phyloP scores from a whole-genome alignment of 2,888 invertebrate species.

The Dryobota labecula region DNA sequence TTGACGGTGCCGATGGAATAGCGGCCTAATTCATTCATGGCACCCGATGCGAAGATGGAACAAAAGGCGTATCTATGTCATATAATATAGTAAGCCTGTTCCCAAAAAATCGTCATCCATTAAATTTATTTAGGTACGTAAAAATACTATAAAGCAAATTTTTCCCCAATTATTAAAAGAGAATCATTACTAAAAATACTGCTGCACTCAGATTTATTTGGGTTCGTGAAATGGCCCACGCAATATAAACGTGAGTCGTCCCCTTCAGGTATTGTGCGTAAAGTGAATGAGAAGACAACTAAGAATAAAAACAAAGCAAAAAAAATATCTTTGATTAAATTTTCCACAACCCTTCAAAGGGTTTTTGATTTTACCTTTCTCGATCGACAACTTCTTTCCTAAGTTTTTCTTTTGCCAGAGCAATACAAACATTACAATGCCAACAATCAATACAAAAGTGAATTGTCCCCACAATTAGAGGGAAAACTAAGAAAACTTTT shows the following conservation, averaged over 20 bases:
- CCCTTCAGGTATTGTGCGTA: background rate
- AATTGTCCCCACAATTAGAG: background rate
- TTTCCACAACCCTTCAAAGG: background rate
- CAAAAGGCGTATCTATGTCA: background rate
- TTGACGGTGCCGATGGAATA: too few relatives aligned
- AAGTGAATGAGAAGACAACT: slow-evolving; percentile 2
- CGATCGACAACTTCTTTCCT: background rate
- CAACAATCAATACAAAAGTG: background rate
- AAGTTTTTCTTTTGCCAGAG: background rate
- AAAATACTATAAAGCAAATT: background rate
- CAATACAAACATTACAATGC: background rate
- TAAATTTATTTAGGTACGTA: background rate
- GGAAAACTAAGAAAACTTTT: slow-evolving; percentile 1
- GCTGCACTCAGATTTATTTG: background rate
- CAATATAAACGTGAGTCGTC: background rate
- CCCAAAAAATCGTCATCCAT: background rate
- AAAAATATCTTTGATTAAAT: background rate
- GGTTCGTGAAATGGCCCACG: background rate
- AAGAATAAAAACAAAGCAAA: background rate
- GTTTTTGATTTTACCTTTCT: too few relatives aligned
- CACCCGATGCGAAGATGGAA: background rate
- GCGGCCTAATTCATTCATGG: background rate
- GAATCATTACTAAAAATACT: background rate
- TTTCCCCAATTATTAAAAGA: background rate
- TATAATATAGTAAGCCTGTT: background rate